phyloP scores from a whole-genome alignment of 2,888 invertebrate genomes.

The Ormyrus pomaceus region DNA sequence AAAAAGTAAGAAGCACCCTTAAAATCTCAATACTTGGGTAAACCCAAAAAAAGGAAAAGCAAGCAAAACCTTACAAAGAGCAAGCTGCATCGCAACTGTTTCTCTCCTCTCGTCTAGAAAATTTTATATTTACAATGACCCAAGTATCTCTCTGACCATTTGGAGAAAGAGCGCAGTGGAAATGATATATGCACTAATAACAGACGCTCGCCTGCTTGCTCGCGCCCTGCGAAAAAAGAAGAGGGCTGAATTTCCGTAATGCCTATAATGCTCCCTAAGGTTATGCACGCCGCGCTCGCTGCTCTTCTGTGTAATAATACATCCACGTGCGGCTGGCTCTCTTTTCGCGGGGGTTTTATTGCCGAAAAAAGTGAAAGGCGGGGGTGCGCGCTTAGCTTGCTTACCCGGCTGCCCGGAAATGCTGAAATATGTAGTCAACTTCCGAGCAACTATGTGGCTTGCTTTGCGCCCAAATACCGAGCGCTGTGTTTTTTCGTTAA shows the following conservation, averaged over 20 bases:
- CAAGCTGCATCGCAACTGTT: too few species aligned
- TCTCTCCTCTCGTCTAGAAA: too few species aligned
- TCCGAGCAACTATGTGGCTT: conserved; percentile 53
- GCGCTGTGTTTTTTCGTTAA: conserved; percentile 27
- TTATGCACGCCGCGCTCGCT: conserved; percentile 53
- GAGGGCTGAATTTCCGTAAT: conserved; percentile 70
- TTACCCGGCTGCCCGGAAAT: conserved; percentile 58
- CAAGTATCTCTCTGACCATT: conserved; percentile 57
- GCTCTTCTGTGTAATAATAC: conserved; percentile 44
- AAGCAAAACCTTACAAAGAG: too few species aligned
- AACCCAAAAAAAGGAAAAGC: too few species aligned
- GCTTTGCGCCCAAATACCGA: conserved; percentile 27
- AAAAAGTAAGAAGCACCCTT: too few species aligned
- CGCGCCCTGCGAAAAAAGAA: conserved; percentile 47
- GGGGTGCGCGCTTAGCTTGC: background rate
- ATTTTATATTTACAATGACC: too few species aligned
- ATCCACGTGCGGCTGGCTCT: conserved; percentile 54
- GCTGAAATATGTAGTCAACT: conserved; percentile 63
- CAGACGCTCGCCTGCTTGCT: conserved; percentile 59
- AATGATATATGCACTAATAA: conserved; percentile 73
- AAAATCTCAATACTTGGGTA: too few species aligned
- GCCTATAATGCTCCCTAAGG: conserved; percentile 65
- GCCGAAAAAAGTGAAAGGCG: conserved; percentile 57
- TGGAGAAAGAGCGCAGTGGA: conserved; percentile 65
- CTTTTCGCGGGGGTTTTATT: conserved; percentile 67